Conservation (phyloP, 2,888 invertebrate species). For the Meteorus colon region DNA sequence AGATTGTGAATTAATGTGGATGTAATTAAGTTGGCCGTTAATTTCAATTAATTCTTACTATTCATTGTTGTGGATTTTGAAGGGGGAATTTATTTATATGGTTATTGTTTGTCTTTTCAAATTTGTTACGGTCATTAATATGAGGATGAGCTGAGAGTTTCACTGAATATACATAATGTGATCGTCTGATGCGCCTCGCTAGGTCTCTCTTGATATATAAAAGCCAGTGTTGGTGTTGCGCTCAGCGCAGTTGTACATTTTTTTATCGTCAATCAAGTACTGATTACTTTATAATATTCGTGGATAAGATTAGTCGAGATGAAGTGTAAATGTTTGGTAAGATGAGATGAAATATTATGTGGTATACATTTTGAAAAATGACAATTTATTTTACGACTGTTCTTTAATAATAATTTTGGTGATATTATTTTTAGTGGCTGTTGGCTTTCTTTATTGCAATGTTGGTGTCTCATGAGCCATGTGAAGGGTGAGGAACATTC, state of each 20-base stretch:
- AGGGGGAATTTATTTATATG: not conserved
- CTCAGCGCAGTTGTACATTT: constrained; percentile 53
- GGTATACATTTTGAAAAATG: no score
- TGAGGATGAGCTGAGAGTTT: constrained; percentile 54
- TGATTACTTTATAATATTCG: not conserved
- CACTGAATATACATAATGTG: constrained; percentile 53
- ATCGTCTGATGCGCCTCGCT: constrained; percentile 57
- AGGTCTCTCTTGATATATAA: constrained; percentile 60
- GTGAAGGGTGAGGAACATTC: constrained; percentile 45
- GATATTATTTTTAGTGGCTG: constrained; percentile 44
- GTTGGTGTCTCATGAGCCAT: constrained; percentile 38
- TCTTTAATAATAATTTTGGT: no score
- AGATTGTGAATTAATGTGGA: not conserved
- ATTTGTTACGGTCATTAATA: constrained; percentile 44
- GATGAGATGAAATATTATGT: constrained; percentile 17
- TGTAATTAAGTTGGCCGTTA: constrained; percentile 4
- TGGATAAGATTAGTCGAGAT: constrained; percentile 45
- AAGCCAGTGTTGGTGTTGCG: constrained; percentile 45
- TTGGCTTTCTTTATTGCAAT: constrained; percentile 46
- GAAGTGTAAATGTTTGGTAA: constrained; percentile 60
- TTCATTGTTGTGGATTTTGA: not conserved
- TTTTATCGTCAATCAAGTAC: constrained; percentile 34
- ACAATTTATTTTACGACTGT: no score
- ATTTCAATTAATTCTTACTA: not conserved
- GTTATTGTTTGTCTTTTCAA: constrained; percentile 22